phyloP scores from a whole-genome alignment of 2,888 invertebrate species.

The Merodon equestris region DNA sequence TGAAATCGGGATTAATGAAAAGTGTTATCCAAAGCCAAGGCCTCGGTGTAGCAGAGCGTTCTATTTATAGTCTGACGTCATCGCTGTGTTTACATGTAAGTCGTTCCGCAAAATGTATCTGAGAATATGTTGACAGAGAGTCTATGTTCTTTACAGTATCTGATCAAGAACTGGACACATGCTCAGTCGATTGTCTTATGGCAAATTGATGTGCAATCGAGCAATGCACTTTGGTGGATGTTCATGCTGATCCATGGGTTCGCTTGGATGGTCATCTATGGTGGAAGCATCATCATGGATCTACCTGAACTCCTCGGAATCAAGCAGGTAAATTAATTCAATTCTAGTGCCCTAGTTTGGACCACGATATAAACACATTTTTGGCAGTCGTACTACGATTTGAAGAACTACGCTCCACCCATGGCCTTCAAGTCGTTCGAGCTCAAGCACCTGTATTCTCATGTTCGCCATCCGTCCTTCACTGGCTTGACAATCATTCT shows the following conservation, averaged over 20 bases:
- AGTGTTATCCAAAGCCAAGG: constrained; percentile 77
- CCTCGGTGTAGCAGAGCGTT: constrained; percentile 78
- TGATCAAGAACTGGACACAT: constrained; percentile 80
- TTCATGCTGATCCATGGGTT: constrained; percentile 80
- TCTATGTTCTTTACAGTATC: constrained; percentile 75
- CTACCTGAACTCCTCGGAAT: constrained; percentile 82
- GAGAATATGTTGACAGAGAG: neutral
- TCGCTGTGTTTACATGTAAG: constrained; percentile 79
- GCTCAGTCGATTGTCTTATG: constrained; percentile 80
- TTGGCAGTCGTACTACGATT: constrained; percentile 80
- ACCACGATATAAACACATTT: neutral
- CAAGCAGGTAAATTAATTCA: constrained; percentile 79
- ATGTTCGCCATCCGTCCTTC: constrained; percentile 84
- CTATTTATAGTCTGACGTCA: constrained; percentile 80
- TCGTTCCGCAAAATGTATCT: constrained; percentile 27
- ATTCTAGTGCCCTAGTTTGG: neutral
- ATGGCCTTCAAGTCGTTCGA: constrained; percentile 80
- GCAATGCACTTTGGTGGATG: constrained; percentile 79
- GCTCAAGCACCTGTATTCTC: constrained; percentile 80
- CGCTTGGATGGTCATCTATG: constrained; percentile 82
- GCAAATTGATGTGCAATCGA: constrained; percentile 80
- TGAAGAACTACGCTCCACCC: constrained; percentile 80
- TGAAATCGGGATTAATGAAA: constrained; percentile 80
- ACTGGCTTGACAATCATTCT: constrained; percentile 81
- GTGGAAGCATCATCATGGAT: constrained; percentile 83